Evolutionary conservation across 1,140 invertebrate genomes (phyloP).

Genomic region (Chironomus tepperi): DNA sequence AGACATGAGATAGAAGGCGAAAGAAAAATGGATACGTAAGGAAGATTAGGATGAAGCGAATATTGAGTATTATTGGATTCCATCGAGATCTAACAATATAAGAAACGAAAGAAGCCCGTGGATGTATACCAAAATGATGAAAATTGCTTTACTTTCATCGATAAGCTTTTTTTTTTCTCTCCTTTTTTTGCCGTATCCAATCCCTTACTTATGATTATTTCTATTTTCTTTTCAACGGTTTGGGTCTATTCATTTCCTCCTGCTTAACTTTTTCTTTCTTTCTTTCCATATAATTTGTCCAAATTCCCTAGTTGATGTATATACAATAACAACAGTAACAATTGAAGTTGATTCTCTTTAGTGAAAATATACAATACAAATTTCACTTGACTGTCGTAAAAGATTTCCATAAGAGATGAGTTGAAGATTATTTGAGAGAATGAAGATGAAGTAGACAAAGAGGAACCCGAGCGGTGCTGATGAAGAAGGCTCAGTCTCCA

Average conservation of each 20-base stretch:
- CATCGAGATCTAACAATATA: background rate
- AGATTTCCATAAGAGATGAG: slow-evolving; percentile 17
- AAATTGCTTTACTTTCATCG: background rate
- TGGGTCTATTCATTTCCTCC: background rate
- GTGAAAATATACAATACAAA: background rate
- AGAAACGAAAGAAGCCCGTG: background rate
- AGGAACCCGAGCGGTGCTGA: no score
- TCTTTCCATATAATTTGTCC: background rate
- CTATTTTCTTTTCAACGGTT: background rate
- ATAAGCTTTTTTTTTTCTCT: background rate
- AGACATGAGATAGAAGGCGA: background rate
- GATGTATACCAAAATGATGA: slow-evolving; percentile 3
- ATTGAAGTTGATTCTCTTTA: background rate
- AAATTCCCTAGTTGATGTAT: background rate
- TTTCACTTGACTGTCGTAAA: background rate
- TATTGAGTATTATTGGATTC: slow-evolving; percentile 17
- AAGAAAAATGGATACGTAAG: background rate
- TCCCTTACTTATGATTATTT: background rate
- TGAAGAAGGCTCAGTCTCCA: no score
- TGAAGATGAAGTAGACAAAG: background rate
- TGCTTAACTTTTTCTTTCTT: background rate
- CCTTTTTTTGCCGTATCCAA: background rate
- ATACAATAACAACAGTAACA: background rate
- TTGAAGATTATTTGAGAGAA: slow-evolving; percentile 23
- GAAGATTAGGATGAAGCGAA: background rate